Evolutionary conservation across 2,113 vertebrate genomes (phyloP), one percentile per base, ranked within the genome.

Genomic region (Microtus oregoni): DNA sequence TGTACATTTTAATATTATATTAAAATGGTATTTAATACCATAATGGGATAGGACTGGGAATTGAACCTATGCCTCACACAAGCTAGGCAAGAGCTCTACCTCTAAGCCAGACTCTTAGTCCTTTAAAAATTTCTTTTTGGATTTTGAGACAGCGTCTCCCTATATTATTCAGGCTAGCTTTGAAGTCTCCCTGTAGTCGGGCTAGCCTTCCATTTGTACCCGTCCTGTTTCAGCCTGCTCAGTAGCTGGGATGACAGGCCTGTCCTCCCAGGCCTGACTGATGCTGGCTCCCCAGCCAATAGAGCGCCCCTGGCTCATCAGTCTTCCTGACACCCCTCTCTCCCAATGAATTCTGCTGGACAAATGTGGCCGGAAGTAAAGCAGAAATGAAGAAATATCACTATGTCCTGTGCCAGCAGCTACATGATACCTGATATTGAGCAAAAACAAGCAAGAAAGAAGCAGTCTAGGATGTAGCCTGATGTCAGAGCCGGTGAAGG

Each of bases 371-470:
- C 79, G 89, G 79, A 90, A 79, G 76, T 65, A 85, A 65, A 92
- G 91, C 19, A 86, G 47, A 78, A 96, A 87, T 76, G 73, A 93
- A 94, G 89, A 96, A 78, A 75, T 55, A 81, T 3, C 24, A 14
- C 65, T 88, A 11, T 24, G 38, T 7, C 32, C 61, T 28, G 14
- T 67, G 24, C 44, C 76, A 96, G 77, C 89, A 89, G 50, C 19
- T 41, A 82, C 83, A 30, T 44, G 30, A 82, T 50, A 85, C 13
- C 13, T 35, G 35, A 77, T 32, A 95, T 14, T 14, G 61, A 86
- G 38, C 63, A 11, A 90, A 94, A 96, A 72, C 1, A 3, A 95
- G n/a, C 19, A 77, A 87, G 47, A 38, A 89, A 88, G 78, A 38
- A 70, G 73, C 78, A 63, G 44, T 22, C 89, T n/a, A 32, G 61